Conservation (phyloP, 2,797 vertebrate genomes). For the Channa striata region DNA sequence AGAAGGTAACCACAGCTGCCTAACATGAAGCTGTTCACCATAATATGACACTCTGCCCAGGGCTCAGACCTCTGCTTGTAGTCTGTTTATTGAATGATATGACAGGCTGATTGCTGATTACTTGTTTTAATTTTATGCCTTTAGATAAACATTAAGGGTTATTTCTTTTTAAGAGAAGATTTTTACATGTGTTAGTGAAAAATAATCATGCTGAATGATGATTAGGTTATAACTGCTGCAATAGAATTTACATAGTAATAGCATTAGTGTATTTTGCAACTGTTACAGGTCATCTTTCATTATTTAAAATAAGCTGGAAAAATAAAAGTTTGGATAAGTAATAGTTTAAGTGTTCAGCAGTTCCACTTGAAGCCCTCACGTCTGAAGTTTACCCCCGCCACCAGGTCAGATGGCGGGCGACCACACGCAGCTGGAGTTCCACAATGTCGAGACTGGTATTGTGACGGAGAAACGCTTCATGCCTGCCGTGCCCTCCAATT, state of each 20-base stretch:
- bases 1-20: slow-evolving; percentile 88
- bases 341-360: slow-evolving; percentile 30
- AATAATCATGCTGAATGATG: slow-evolving; percentile 26
- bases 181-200: slow-evolving; percentile 42
- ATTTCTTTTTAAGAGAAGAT: slow-evolving; percentile 46
- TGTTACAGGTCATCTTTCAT: background rate
- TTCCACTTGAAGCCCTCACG: slow-evolving; percentile 55
- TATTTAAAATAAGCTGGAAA: background rate
- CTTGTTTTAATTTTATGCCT: slow-evolving; percentile 7
- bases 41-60: slow-evolving; percentile 3
- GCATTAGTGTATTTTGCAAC: background rate
- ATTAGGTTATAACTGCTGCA: background rate
- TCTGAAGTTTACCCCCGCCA: slow-evolving; percentile 67
- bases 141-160: slow-evolving; percentile 32
- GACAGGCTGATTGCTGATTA: background rate
- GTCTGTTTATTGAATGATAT: background rate
- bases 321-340: slow-evolving; percentile 6
- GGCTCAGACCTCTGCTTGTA: slow-evolving; percentile 4
- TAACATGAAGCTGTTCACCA: slow-evolving; percentile 6
- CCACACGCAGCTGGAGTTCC: slow-evolving; percentile 98
- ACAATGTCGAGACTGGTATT: slow-evolving; percentile 99
- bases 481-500: slow-evolving; percentile 97
- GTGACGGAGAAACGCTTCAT: slow-evolving; percentile 97
- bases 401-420: slow-evolving; percentile 99
- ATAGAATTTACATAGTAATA: background rate